Percentiles rank a stretch among this genome's conserved stretches.
phyloP scores from a whole-genome alignment of 2,797 vertebrate genomes.

The Acanthurus tractus region DNA sequence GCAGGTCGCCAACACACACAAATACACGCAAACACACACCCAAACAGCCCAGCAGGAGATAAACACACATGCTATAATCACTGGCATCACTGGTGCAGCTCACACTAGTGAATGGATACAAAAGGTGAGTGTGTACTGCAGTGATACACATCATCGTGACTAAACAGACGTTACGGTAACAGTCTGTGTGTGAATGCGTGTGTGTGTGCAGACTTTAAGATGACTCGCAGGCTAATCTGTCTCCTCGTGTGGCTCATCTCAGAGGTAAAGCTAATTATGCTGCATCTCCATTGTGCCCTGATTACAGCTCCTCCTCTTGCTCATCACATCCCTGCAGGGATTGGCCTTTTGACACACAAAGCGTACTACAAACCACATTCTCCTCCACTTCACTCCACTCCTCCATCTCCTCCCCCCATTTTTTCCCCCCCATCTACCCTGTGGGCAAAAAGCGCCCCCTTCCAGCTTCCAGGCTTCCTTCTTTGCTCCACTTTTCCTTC shows the following conservation, averaged over 20 bases:
- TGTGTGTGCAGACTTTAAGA: conserved; percentile 6
- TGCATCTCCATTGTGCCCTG: conserved; percentile 23
- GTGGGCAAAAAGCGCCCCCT: conserved; percentile 26
- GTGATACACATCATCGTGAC: conserved; percentile 11
- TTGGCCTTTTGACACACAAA: conserved; percentile 34
- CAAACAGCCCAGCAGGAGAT: conserved; percentile 43
- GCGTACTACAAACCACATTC: conserved; percentile 22
- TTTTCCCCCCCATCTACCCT: conserved; percentile 25
- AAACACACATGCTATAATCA: conserved; percentile 30
- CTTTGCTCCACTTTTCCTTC: conserved; percentile 29
- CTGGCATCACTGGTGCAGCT: background rate
- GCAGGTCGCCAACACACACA: background rate
- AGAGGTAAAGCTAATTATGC: conserved; percentile 15
- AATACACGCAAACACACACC: conserved; percentile 28
- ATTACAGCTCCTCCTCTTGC: conserved; percentile 33
- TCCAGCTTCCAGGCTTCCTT: conserved; percentile 18
- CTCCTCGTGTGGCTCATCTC: conserved; percentile 9
- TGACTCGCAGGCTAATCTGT: conserved; percentile 13
- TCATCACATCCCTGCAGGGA: conserved; percentile 24
- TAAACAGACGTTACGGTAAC: conserved; percentile 6
- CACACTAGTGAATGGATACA: conserved; percentile 1
- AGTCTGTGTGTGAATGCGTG: conserved; percentile 4
- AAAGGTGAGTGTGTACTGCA: conserved; percentile 11
- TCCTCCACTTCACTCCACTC: conserved; percentile 8
- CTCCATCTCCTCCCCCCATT: background rate